Conservation (phyloP, 2,113 vertebrate species). For the Sinocyclocheilus maitianheensis region DNA sequence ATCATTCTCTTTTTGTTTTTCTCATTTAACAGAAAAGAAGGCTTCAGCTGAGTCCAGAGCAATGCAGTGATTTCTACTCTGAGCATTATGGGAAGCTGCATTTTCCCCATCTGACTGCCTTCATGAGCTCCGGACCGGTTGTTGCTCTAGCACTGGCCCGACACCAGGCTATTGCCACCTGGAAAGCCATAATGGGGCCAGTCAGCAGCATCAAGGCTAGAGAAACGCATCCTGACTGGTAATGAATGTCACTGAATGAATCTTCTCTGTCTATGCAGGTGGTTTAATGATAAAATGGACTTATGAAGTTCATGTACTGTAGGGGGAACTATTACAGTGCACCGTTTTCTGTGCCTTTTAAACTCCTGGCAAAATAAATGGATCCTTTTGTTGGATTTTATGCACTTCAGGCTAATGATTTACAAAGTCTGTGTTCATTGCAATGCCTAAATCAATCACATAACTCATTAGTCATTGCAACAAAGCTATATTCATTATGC, state of each 20-base stretch:
- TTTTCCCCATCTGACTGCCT: slow-evolving; percentile 90
- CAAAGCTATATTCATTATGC: neutral
- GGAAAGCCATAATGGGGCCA: slow-evolving; percentile 91
- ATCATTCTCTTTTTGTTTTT: slow-evolving; percentile 1
- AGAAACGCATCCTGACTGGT: slow-evolving; percentile 88
- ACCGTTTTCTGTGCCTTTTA: neutral
- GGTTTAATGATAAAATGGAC: neutral
- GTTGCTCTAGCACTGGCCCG: slow-evolving; percentile 83
- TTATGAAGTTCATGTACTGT: neutral
- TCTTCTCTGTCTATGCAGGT: neutral
- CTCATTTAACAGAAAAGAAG: slow-evolving; percentile 79
- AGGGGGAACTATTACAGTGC: neutral
- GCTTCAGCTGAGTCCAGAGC: slow-evolving; percentile 88
- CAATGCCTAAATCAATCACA: neutral
- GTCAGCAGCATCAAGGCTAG: slow-evolving; percentile 78
- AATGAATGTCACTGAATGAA: slow-evolving; percentile 54
- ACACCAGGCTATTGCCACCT: slow-evolving; percentile 79
- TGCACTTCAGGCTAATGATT: neutral
- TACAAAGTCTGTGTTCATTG: neutral
- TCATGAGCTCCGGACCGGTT: slow-evolving; percentile 93
- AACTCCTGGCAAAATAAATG: neutral
- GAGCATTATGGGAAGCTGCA: slow-evolving; percentile 88
- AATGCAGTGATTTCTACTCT: slow-evolving; percentile 94
- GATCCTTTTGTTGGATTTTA: neutral
- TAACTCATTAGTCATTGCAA: neutral